Evolutionary conservation across 64 coral and sea anemone species (phyloP).

Genomic region (Anthopleura sola): DNA sequence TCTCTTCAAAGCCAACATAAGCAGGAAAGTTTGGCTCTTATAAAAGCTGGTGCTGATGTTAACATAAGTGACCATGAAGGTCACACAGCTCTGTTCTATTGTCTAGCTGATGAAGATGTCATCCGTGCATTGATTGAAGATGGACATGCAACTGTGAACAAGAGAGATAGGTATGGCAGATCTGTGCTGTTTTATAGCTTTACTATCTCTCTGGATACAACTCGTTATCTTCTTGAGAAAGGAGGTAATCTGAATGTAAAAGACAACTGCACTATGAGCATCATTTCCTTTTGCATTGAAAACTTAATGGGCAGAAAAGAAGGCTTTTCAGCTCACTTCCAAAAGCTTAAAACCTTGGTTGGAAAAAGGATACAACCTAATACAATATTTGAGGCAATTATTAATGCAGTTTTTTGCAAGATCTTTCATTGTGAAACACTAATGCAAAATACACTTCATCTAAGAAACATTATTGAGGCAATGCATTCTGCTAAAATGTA

Average conservation of each 20-base stretch:
- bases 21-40: background rate
- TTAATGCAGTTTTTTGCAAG: background rate
- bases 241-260: background rate
- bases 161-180: background rate
- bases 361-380: background rate
- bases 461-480: background rate
- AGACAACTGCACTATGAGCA: background rate
- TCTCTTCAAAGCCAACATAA: background rate
- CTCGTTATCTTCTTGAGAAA: background rate
- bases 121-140: background rate
- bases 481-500: background rate
- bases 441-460: background rate
- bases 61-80: constrained; percentile 3
- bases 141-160: background rate
- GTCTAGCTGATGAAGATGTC: background rate
- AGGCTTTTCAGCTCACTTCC: background rate
- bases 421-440: background rate
- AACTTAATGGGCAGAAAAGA: background rate
- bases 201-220: too few species aligned
- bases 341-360: background rate
- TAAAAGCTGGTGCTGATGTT: constrained; percentile 10
- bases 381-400: background rate
- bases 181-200: background rate
- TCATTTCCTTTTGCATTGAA: background rate
- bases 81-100: background rate